Evolutionary conservation across 2,888 invertebrate species (phyloP).

Genomic region (Tipula confusa): DNA sequence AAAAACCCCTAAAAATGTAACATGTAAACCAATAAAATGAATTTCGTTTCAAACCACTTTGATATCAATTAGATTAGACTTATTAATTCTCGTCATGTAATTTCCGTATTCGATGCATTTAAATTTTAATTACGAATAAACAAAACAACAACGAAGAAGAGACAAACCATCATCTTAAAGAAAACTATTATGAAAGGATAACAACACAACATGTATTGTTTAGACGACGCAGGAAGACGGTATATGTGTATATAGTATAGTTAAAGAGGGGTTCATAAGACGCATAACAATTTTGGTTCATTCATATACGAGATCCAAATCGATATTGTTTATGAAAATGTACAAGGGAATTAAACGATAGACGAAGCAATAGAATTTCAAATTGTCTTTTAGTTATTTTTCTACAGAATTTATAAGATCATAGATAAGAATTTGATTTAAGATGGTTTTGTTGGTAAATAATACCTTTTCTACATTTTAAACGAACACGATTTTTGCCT

Average conservation of each 20-base stretch:
- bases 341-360: not conserved
- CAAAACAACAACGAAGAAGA: no score
- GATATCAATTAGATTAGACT: not conserved
- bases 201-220: not conserved
- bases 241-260: no score
- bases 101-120: not conserved
- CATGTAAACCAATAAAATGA: no score
- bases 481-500: not conserved
- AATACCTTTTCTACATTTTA: not conserved
- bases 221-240: not conserved
- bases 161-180: not conserved
- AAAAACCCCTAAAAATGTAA: not conserved
- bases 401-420: not conserved
- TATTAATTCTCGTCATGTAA: not conserved
- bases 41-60: not conserved
- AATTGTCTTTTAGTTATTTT: not conserved
- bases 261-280: not conserved
- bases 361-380: not conserved
- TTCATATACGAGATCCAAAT: not conserved
- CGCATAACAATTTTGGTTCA: not conserved
- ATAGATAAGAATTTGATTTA: not conserved
- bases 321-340: slow-evolving; percentile 8
- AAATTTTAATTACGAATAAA: not conserved
- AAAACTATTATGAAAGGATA: not conserved
- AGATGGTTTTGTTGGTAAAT: slow-evolving; percentile 6